A percentile compares a stretch with the other conserved stretches of the same genome.
phyloP scores from a whole-genome alignment of 2,797 vertebrate genomes.

The Philypnodon macrostomus region DNA sequence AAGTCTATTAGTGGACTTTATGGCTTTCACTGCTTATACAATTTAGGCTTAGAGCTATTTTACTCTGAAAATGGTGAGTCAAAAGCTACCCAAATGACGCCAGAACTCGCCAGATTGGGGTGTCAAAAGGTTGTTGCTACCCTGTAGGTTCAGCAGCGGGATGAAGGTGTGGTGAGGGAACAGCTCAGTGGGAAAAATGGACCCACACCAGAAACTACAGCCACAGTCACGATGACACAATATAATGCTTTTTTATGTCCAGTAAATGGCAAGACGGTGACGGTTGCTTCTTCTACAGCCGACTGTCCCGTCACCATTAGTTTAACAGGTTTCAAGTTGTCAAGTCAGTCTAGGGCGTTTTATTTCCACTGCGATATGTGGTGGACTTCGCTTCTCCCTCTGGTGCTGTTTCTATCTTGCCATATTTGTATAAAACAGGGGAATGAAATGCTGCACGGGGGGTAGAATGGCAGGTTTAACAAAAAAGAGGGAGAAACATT shows the following conservation, averaged over 20 bases:
- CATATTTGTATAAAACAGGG: slow-evolving; percentile 54
- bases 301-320: slow-evolving; percentile 15
- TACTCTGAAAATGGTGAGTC: not conserved
- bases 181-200: slow-evolving; percentile 56
- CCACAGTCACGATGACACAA: not conserved
- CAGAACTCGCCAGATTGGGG: slow-evolving; percentile 56
- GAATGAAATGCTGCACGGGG: slow-evolving; percentile 50
- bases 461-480: slow-evolving; percentile 28
- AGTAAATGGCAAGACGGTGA: slow-evolving; percentile 16
- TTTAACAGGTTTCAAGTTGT: slow-evolving; percentile 14
- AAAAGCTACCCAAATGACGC: slow-evolving; percentile 12
- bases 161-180: slow-evolving; percentile 49
- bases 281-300: not conserved
- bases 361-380: slow-evolving; percentile 11
- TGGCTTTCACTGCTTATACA: not conserved
- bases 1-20: not conserved
- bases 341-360: slow-evolving; percentile 4
- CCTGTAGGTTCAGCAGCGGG: slow-evolving; percentile 48
- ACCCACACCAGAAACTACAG: slow-evolving; percentile 39
- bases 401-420: slow-evolving; percentile 19
- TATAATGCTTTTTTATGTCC: slow-evolving; percentile 12
- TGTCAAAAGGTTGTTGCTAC: slow-evolving; percentile 60
- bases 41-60: not conserved
- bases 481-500: slow-evolving; percentile 33
- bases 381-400: slow-evolving; percentile 13